Evolutionary conservation across 2,888 invertebrate genomes (phyloP).

Genomic region (Frankliniella intonsa): DNA sequence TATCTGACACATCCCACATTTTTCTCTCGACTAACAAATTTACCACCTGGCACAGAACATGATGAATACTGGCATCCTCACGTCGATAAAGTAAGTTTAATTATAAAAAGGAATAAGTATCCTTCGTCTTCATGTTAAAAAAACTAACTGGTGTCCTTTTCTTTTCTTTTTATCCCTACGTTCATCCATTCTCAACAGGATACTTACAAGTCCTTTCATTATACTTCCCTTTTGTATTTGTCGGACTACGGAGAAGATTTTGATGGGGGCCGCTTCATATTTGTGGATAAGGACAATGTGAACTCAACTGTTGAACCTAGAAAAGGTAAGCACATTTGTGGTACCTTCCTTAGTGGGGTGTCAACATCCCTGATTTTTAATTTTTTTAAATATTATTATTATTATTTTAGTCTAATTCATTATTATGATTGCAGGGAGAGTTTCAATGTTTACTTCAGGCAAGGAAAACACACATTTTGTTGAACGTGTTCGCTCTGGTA

Average conservation of each 20-base stretch:
- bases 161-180: slow-evolving; percentile 27
- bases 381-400: slow-evolving; percentile 21
- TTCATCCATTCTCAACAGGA: slow-evolving; percentile 53
- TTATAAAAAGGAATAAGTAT: slow-evolving; percentile 17
- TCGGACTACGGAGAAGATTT: slow-evolving; percentile 71
- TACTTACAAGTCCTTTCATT: slow-evolving; percentile 81
- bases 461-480: slow-evolving; percentile 79
- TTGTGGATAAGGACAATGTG: slow-evolving; percentile 59
- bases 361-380: too few relatives aligned
- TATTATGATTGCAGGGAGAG: slow-evolving; percentile 53
- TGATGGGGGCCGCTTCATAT: slow-evolving; percentile 76
- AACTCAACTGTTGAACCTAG: slow-evolving; percentile 68
- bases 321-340: slow-evolving; percentile 48
- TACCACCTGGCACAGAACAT: slow-evolving; percentile 65
- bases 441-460: slow-evolving; percentile 83
- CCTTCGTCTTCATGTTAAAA: slow-evolving; percentile 29
- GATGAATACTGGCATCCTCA: slow-evolving; percentile 90
- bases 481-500: slow-evolving; percentile 70
- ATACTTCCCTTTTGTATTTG: slow-evolving; percentile 76
- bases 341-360: too few relatives aligned
- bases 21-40: slow-evolving; percentile 71
- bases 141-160: slow-evolving; percentile 28
- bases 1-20: slow-evolving; percentile 83
- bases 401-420: background rate
- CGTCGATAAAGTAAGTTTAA: slow-evolving; percentile 68